These are phyloP conservation scores for Glandiceps talaboti DNA, from an alignment of 53 echinoderm and acorn worm species.

Conservation along the genomic window DNA sequence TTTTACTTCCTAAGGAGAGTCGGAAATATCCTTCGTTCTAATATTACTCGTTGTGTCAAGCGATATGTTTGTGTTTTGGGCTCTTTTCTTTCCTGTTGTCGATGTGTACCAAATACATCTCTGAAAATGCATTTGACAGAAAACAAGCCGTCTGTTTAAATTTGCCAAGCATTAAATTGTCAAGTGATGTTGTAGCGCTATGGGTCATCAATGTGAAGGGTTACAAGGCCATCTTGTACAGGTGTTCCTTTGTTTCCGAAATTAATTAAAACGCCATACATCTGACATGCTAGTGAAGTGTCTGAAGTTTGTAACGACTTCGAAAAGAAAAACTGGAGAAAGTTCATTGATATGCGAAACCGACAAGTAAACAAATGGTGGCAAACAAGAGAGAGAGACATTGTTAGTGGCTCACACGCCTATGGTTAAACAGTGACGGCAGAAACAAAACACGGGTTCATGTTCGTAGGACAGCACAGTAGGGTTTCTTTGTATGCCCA, in stretches of 20 bases:
- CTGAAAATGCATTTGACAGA: too few relatives aligned
- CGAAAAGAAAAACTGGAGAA: neutral
- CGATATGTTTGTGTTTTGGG: too few relatives aligned
- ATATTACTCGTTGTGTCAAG: too few relatives aligned
- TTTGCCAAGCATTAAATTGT: too few relatives aligned
- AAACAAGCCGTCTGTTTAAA: too few relatives aligned
- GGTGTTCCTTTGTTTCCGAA: neutral
- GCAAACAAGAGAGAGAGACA: neutral
- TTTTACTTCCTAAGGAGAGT: too few relatives aligned
- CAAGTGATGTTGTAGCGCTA: too few relatives aligned
- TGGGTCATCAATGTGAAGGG: neutral
- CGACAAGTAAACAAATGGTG: neutral
- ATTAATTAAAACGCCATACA: neutral
- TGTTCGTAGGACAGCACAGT: neutral
- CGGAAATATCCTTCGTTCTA: too few relatives aligned
- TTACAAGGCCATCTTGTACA: neutral
- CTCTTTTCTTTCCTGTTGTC: too few relatives aligned
- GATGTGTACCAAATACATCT: too few relatives aligned
- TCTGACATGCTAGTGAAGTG: neutral
- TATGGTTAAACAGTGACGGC: neutral
- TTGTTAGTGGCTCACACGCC: neutral
- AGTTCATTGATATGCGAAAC: neutral
- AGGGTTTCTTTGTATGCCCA: neutral
- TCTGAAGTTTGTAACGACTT: neutral
- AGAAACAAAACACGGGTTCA: neutral